These are phyloP conservation scores for Epicauta chinensis DNA, from an alignment of 1,140 invertebrate genomes.

Conservation along the genomic window DNA sequence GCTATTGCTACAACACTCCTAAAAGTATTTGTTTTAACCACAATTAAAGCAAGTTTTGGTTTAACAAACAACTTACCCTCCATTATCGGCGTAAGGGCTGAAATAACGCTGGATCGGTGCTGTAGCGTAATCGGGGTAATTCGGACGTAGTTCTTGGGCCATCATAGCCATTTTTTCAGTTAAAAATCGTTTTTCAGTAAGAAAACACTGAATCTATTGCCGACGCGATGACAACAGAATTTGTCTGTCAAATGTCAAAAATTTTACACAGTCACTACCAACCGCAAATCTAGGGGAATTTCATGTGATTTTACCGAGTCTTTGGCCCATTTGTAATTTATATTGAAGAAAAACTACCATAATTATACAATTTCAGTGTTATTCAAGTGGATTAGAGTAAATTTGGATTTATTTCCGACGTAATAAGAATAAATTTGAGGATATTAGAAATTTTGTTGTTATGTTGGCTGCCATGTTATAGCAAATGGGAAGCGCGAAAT, in stretches of 20 bases:
- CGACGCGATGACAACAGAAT: not conserved
- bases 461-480: no score
- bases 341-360: no score
- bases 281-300: no score
- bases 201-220: not conserved
- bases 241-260: not conserved
- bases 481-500: no score
- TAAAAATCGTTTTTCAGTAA: not conserved
- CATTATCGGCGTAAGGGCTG: constrained; percentile 70
- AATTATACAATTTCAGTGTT: no score
- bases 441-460: no score
- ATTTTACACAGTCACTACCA: no score
- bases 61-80: constrained; percentile 52
- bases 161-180: not conserved
- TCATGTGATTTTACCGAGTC: no score
- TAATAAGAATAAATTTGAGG: no score
- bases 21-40: constrained; percentile 25
- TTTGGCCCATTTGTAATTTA: no score
- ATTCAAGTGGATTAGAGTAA: no score
- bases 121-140: constrained; percentile 59
- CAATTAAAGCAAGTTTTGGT: constrained; percentile 7
- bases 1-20: constrained; percentile 87
- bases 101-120: constrained; percentile 56
- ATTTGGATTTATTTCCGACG: no score
- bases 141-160: not conserved